phyloP scores from a whole-genome alignment of 2,113 vertebrate genomes.

The Cyanistes caeruleus region DNA sequence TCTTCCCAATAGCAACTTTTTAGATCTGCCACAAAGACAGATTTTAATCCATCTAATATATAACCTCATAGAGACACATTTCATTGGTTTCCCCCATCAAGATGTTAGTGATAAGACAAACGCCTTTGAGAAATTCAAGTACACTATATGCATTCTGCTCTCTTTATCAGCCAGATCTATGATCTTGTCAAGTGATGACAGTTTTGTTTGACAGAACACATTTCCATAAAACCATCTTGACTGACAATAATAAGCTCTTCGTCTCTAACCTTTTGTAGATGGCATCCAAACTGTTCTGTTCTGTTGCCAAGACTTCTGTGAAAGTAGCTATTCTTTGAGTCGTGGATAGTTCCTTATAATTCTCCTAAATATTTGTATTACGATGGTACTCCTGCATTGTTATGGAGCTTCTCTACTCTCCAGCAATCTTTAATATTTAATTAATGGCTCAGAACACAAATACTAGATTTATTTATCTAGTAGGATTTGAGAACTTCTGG shows the following conservation, averaged over 20 bases:
- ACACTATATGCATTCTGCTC: background rate
- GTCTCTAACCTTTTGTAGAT: slow-evolving; percentile 44
- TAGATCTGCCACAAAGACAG: background rate
- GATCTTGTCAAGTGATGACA: slow-evolving; percentile 54
- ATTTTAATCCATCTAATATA: slow-evolving; percentile 22
- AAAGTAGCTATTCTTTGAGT: background rate
- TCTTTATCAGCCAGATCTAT: slow-evolving; percentile 21
- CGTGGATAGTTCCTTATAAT: background rate
- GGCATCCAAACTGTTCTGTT: slow-evolving; percentile 1
- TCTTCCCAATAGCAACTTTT: background rate
- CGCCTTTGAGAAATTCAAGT: slow-evolving; percentile 33
- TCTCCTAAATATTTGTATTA: background rate
- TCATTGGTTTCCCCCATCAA: background rate
- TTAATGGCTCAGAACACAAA: background rate
- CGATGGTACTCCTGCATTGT: background rate
- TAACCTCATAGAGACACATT: slow-evolving; percentile 35
- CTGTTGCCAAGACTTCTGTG: background rate
- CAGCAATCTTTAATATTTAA: background rate
- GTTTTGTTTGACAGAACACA: slow-evolving; percentile 44
- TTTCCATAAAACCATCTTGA: slow-evolving; percentile 30
- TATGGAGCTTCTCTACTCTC: background rate
- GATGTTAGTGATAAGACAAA: slow-evolving; percentile 40
- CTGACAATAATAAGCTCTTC: slow-evolving; percentile 22
- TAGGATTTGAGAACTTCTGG: background rate
- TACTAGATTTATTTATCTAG: background rate